These are phyloP conservation scores for Sinonovacula constricta DNA, from an alignment of 1,140 invertebrate species.

Conservation along the genomic window DNA sequence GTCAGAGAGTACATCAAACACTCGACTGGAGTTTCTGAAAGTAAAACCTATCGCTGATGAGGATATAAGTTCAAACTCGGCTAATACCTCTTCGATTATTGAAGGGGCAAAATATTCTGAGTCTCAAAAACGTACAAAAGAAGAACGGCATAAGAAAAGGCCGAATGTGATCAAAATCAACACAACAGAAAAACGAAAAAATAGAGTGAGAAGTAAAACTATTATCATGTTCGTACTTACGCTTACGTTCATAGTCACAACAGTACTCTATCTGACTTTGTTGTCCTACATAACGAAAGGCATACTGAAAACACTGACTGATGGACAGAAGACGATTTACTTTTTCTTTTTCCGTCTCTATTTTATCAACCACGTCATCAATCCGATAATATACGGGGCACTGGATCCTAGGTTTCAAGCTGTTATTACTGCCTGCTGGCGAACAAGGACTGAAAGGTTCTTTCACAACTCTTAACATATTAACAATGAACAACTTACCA, in stretches of 20 bases:
- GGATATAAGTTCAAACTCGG: background rate
- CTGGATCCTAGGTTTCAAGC: too few species aligned
- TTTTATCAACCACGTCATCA: too few species aligned
- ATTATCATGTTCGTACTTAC: constrained; percentile 21
- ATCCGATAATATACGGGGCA: too few species aligned
- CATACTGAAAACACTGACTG: constrained; percentile 5
- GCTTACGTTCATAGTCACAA: constrained; percentile 15
- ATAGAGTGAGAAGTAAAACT: background rate
- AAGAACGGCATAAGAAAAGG: too few species aligned
- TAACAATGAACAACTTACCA: too few species aligned
- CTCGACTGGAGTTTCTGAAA: too few species aligned
- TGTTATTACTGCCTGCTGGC: too few species aligned
- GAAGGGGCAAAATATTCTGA: background rate
- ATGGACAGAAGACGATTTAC: constrained; percentile 10
- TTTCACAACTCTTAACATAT: too few species aligned
- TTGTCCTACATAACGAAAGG: constrained; percentile 2
- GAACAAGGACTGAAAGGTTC: too few species aligned
- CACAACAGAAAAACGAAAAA: background rate
- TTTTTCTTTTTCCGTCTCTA: too few species aligned
- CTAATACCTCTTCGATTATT: background rate
- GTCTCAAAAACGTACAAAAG: background rate
- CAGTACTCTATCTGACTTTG: constrained; percentile 11
- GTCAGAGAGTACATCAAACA: too few species aligned
- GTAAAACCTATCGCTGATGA: background rate
- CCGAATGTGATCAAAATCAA: background rate